phyloP scores from a whole-genome alignment of 2,888 invertebrate genomes.

The Ichneumon xanthorius region DNA sequence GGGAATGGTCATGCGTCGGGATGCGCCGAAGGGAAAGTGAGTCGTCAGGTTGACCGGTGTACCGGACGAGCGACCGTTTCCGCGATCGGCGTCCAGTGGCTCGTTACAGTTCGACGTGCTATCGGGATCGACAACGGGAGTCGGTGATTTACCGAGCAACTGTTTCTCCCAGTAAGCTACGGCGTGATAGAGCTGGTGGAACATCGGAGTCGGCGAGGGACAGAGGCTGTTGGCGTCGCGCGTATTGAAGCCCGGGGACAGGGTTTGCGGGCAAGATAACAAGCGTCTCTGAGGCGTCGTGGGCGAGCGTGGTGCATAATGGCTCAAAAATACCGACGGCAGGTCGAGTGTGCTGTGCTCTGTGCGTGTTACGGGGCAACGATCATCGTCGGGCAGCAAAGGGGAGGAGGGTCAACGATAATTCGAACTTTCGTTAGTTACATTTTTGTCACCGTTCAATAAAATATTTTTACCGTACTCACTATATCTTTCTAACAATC shows the following conservation, averaged over 20 bases:
- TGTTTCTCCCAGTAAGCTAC: conserved; percentile 83
- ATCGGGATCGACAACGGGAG: conserved; percentile 70
- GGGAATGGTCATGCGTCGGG: conserved; percentile 81
- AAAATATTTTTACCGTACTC: background rate
- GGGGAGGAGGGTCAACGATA: conserved; percentile 46
- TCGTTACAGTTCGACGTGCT: conserved; percentile 33
- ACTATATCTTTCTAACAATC: background rate
- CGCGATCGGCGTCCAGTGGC: conserved; percentile 60
- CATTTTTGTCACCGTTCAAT: background rate
- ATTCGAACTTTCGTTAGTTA: conserved; percentile 48
- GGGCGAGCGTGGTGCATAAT: conserved; percentile 77
- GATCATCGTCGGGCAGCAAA: conserved; percentile 42
- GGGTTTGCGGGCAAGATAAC: conserved; percentile 78
- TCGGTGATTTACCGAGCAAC: conserved; percentile 75
- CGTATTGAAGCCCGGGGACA: conserved; percentile 69
- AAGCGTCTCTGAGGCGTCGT: conserved; percentile 78
- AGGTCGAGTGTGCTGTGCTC: conserved; percentile 68
- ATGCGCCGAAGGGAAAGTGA: conserved; percentile 59
- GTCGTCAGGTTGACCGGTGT: conserved; percentile 39
- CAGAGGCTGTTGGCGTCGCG: conserved; percentile 76
- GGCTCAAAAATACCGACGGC: conserved; percentile 73
- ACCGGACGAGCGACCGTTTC: conserved; percentile 32
- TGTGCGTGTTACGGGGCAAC: conserved; percentile 57
- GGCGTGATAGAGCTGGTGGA: conserved; percentile 85
- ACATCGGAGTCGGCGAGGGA: conserved; percentile 85